These are phyloP conservation scores for Cyphomyrmex costatus DNA, from an alignment of 1,140 invertebrate genomes.

Conservation along the genomic window DNA sequence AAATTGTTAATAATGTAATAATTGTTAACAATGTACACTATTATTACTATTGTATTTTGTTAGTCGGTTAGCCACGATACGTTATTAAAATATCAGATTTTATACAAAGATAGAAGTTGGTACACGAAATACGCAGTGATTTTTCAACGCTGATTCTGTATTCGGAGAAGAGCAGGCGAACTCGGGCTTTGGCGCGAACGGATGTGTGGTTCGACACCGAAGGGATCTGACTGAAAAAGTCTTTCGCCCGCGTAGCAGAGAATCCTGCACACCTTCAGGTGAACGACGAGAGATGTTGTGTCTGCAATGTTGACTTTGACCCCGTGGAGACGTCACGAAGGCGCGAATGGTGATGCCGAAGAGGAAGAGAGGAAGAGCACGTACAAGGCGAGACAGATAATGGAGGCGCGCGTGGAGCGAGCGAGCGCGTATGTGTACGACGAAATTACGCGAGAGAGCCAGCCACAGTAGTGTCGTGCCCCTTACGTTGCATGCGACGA, in stretches of 20 bases:
- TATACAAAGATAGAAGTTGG: neutral
- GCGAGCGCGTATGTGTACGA: slow-evolving; percentile 4
- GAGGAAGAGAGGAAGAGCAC: neutral
- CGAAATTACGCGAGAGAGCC: slow-evolving; percentile 69
- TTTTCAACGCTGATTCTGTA: neutral
- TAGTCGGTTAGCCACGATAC: neutral
- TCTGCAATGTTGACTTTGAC: slow-evolving; percentile 74
- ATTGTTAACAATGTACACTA: neutral
- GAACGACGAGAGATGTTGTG: slow-evolving; percentile 23
- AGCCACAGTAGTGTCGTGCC: slow-evolving; percentile 79
- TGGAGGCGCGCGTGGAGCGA: neutral
- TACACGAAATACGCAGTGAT: neutral
- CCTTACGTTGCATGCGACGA: slow-evolving; percentile 74
- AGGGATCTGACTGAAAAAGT: neutral
- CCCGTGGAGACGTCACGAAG: slow-evolving; percentile 60
- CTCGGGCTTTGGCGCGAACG: neutral
- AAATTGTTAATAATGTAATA: neutral
- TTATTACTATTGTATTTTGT: neutral
- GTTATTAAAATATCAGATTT: neutral
- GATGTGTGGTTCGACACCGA: slow-evolving; percentile 26
- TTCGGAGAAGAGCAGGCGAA: neutral
- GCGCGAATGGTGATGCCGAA: slow-evolving; percentile 32
- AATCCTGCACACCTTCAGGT: neutral
- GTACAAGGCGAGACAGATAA: neutral
- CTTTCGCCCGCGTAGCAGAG: slow-evolving; percentile 2